phyloP scores from a whole-genome alignment of 2,888 invertebrate genomes.

The Agonopterix heracliana region DNA sequence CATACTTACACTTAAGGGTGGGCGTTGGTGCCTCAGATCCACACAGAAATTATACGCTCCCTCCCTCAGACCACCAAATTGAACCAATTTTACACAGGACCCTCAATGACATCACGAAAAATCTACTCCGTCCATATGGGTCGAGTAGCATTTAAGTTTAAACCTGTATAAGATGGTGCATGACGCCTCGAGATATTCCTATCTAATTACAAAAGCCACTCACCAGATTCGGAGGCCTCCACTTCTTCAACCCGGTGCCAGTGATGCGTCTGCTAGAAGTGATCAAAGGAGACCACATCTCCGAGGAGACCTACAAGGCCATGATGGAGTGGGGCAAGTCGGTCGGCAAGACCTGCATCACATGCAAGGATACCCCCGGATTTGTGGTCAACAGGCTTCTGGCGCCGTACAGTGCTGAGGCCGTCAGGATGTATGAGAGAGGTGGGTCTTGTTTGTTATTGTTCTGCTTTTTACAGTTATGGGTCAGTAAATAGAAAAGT shows the following conservation, averaged over 20 bases:
- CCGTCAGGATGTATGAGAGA: slow-evolving; percentile 86
- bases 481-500: background rate
- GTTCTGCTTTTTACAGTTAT: background rate
- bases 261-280: slow-evolving; percentile 93
- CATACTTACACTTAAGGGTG: no score
- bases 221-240: slow-evolving; percentile 86
- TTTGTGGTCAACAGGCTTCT: slow-evolving; percentile 93
- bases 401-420: slow-evolving; percentile 89
- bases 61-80: no score
- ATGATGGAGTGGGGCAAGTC: slow-evolving; percentile 88
- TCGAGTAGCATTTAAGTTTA: no score
- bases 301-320: slow-evolving; percentile 82
- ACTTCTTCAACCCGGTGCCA: slow-evolving; percentile 95
- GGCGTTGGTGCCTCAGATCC: no score
- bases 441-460: slow-evolving; percentile 57
- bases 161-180: no score
- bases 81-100: no score
- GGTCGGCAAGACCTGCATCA: slow-evolving; percentile 89
- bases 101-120: no score
- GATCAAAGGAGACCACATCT: slow-evolving; percentile 83
- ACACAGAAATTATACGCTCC: no score
- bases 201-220: no score
- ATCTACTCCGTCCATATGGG: no score
- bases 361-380: slow-evolving; percentile 94
- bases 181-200: no score